These are phyloP conservation scores for Neelides sp. DNA, from an alignment of 1,140 invertebrate genomes.

Conservation along the genomic window DNA sequence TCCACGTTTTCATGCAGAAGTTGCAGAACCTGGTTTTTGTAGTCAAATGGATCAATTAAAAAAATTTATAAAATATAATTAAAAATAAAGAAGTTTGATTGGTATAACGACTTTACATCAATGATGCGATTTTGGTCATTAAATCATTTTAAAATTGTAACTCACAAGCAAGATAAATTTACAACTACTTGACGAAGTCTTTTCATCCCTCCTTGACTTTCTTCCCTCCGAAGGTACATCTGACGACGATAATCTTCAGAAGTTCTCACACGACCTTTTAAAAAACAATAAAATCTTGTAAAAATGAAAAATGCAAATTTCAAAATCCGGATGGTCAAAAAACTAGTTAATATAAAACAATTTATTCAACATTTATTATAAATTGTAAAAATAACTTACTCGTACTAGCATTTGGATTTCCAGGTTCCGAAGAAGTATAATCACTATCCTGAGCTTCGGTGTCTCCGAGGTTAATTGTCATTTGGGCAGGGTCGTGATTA, in stretches of 20 bases:
- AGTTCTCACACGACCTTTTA: neutral
- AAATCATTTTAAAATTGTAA: neutral
- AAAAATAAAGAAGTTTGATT: neutral
- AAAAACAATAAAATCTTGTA: no score
- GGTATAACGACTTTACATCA: neutral
- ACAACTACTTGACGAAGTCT: constrained; percentile 4
- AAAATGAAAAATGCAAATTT: no score
- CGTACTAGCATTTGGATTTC: no score
- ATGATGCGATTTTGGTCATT: neutral
- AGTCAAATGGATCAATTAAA: constrained; percentile 11
- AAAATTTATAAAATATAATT: neutral
- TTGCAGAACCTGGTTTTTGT: neutral
- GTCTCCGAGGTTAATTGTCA: neutral
- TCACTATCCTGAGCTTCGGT: neutral
- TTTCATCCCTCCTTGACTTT: constrained; percentile 1
- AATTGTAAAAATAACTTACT: no score
- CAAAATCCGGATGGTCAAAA: no score
- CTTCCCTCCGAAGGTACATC: neutral
- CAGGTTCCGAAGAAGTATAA: neutral
- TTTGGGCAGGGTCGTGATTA: no score
- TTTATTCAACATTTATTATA: no score
- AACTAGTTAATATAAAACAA: no score
- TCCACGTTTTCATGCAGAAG: constrained; percentile 7
- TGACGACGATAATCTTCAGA: constrained; percentile 11
- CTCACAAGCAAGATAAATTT: constrained; percentile 9